phyloP scores from a whole-genome alignment of 1,140 invertebrate species.

The Ceratitis capitata region DNA sequence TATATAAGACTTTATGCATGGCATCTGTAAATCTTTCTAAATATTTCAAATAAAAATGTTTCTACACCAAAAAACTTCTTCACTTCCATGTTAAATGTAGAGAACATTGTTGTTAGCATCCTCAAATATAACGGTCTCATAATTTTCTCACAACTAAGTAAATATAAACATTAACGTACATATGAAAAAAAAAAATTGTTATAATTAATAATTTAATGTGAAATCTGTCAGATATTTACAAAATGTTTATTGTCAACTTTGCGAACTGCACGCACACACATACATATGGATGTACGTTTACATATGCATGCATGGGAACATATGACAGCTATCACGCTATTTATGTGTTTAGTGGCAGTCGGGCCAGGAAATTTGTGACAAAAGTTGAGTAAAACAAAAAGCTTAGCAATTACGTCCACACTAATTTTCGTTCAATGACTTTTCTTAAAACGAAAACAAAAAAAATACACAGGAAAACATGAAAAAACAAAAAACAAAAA shows the following conservation, averaged over 20 bases:
- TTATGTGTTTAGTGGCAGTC: not conserved
- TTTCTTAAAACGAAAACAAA: too few relatives aligned
- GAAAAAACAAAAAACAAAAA: too few relatives aligned
- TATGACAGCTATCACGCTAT: conserved; percentile 43
- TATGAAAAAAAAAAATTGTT: not conserved
- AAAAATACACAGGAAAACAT: too few relatives aligned
- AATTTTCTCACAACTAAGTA: not conserved
- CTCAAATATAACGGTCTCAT: too few relatives aligned
- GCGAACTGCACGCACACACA: not conserved
- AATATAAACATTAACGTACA: not conserved
- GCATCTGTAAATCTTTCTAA: too few relatives aligned
- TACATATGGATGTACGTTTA: not conserved
- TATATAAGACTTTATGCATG: too few relatives aligned
- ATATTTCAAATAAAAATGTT: too few relatives aligned
- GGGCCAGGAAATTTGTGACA: not conserved
- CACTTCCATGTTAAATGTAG: too few relatives aligned
- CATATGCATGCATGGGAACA: conserved; percentile 15
- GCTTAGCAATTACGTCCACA: not conserved
- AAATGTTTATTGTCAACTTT: conserved; percentile 59
- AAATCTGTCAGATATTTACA: conserved; percentile 56
- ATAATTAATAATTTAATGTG: conserved; percentile 1
- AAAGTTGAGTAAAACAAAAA: not conserved
- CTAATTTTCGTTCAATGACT: not conserved
- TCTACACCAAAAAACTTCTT: too few relatives aligned
- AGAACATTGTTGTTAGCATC: too few relatives aligned